Evolutionary conservation across 2,113 vertebrate species (phyloP), one percentile per base, ranked within the genome.

Genomic region (Psilopsiagon aymara): DNA sequence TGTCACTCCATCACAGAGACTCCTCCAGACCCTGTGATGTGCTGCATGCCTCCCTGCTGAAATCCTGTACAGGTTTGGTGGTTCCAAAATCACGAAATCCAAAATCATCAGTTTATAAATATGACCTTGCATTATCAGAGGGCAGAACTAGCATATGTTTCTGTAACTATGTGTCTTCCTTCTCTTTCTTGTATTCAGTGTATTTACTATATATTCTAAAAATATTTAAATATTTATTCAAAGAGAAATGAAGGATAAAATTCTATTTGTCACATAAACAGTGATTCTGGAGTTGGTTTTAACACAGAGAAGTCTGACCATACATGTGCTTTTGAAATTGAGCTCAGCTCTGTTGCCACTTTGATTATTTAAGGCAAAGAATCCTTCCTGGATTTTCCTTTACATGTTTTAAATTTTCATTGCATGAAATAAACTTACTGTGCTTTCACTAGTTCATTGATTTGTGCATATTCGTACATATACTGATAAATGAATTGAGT

Each of bases 21-120:
- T 23, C 5, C 11, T 8, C 24, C 14, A 10, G 52, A 44, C 23
- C 16, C 33, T 60, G 16, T 49, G 33, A 28, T 0, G 0, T 24
- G 12, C 35, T 62, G 67, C 47, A n/a, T 55, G 13, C 35, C 29
- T 80, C 57, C 44, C 33, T 52, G 13, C 9, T 62, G 52, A 80
- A 81, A 94, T 24, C 46, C 47, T 13, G 3, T 25, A 17, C 21
- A 37, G 11, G 2, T 57, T 41, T 63, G 14, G 8, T 25, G 10
- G 13, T 31, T 80, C 63, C 68, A 86, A 82, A 70, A 68, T 11
- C 66, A 47, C 17, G 44, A 80, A 75, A 84, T 59, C 18, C 49
- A 69, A 84, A 92, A 62, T 39, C 12, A 13, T 64, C 55, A 2
- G 1, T 71, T 75, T 52, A 67, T 63, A 76, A 88, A 66, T 16